A percentile compares a stretch with the other conserved stretches of the same genome.
Conservation (phyloP, 2,113 vertebrate species). For the Pantherophis guttatus region DNA sequence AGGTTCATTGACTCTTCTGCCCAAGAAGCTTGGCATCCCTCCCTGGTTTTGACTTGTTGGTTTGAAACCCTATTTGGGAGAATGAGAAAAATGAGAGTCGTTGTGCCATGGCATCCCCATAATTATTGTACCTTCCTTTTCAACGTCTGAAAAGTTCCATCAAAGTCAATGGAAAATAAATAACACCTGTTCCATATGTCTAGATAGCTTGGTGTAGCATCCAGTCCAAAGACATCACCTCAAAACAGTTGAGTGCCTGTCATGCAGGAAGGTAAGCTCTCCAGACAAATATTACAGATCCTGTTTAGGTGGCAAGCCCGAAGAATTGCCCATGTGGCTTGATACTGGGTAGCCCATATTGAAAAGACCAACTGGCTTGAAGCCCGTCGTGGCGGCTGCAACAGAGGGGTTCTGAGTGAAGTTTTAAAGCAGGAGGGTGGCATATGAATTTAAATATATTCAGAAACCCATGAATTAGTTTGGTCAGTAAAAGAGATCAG, state of each 20-base stretch:
- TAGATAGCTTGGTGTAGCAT: neutral
- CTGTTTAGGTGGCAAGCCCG: constrained; percentile 10
- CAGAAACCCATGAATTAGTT: constrained; percentile 1
- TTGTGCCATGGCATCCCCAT: neutral
- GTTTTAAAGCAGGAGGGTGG: neutral
- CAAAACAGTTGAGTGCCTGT: neutral
- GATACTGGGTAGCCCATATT: neutral
- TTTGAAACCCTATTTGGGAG: neutral
- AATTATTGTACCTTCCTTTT: neutral
- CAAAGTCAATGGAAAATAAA: neutral
- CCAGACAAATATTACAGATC: constrained; percentile 20
- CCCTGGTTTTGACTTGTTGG: neutral
- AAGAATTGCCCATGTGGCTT: neutral
- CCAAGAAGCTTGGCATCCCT: neutral
- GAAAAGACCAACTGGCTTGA: neutral
- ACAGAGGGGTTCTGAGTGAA: neutral
- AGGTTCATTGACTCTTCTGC: neutral
- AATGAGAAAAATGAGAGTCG: neutral
- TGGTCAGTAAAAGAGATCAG: neutral
- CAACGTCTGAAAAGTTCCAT: neutral
- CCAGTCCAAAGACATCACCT: constrained; percentile 3
- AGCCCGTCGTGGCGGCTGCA: neutral
- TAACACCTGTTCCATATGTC: neutral
- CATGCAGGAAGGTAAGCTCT: constrained; percentile 15
- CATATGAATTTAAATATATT: neutral